Evolutionary conservation across 2,113 vertebrate genomes (phyloP), one percentile per base, ranked within the genome.

Genomic region (Perca schrenkii): DNA sequence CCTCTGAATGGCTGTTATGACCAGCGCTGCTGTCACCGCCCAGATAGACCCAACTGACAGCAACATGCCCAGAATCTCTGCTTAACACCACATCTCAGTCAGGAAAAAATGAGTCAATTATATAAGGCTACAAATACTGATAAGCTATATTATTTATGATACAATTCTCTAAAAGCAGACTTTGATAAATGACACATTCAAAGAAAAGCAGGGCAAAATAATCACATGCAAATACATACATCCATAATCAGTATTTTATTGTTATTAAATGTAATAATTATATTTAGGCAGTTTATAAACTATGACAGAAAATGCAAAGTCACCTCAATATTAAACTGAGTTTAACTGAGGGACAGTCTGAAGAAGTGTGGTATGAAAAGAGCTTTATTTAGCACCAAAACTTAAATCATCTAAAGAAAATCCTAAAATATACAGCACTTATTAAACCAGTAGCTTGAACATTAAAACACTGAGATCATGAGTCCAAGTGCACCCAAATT

Each of bases 11-110:
- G 97, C 97, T 54, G 97, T 89, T 54, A 96, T 94, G 6, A 98
- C 94, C 83, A 99, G 90, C 50, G 95, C 94, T 0, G 93, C 96
- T 0, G 97, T 96, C 87, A 99, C 95, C 0, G 95, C 95, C 98
- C 97, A 99, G 94, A 99, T 97, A 36, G 97, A 97, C 73, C 97
- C 74, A 7, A 98, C 95, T 0, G 97, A 99, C 6, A 98, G 61
- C 80, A 98, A 86, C 15, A 97, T 96, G 14, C 97, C 97, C 85
- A 99, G 87, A 81, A 98, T 96, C 94, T 99, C 98, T 99, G 90
- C 11, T 4, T 0, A 78, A 71, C 67, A 86, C 77, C 34, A 31
- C n/a, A 68, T 4, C 6, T 34, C 34, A 34, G 34, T 34, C 34
- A 34, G 14, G n/a, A 40, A 2, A 13, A 40, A 2, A 13, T 12